Evolutionary conservation across 2,797 vertebrate species (phyloP).

Genomic region (Buceros bicornis): DNA sequence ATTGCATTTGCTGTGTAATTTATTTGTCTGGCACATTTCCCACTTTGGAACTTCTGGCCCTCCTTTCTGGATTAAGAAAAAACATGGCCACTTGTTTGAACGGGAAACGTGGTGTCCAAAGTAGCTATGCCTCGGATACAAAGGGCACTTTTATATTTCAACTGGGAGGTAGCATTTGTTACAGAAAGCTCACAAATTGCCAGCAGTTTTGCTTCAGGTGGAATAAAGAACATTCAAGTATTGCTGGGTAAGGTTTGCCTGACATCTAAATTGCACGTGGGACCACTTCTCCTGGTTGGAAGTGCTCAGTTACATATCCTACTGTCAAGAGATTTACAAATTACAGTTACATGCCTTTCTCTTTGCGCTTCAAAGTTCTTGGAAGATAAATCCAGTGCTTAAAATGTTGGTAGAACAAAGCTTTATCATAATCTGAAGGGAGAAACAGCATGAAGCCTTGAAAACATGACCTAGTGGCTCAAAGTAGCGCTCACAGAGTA

Average conservation of each 20-base stretch:
- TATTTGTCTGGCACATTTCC: neutral
- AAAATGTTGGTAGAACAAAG: constrained; percentile 18
- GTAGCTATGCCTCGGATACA: neutral
- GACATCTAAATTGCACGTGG: neutral
- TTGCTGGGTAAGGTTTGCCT: neutral
- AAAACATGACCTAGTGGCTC: neutral
- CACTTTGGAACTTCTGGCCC: neutral
- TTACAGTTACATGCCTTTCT: neutral
- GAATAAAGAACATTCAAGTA: constrained; percentile 17
- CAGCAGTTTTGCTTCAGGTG: constrained; percentile 39
- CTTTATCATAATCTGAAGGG: neutral
- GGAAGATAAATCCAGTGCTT: neutral
- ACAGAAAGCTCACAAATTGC: neutral
- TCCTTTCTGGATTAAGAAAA: neutral
- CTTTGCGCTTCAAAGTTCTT: neutral
- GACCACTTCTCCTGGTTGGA: constrained; percentile 10
- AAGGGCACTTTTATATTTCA: constrained; percentile 2
- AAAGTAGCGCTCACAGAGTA: neutral
- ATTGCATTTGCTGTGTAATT: constrained; percentile 24
- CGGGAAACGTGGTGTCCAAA: neutral
- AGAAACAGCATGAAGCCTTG: neutral
- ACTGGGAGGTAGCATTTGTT: neutral
- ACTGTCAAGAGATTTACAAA: neutral
- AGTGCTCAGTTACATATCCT: neutral
- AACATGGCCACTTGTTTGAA: neutral